phyloP scores from a whole-genome alignment of 1,140 invertebrate species.

The Eueides isabella region DNA sequence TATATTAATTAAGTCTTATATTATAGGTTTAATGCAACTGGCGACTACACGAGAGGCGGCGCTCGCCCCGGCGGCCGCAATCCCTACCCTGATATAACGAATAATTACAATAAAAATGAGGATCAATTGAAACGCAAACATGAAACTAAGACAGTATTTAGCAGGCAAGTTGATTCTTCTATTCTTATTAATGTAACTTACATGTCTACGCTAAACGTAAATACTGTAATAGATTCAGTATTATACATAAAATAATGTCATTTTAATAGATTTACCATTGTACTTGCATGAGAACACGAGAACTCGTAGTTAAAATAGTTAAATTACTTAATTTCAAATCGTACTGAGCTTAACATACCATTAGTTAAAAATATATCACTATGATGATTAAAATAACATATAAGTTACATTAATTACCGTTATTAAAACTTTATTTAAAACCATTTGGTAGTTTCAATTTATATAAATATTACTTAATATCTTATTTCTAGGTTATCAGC shows the following conservation, averaged over 20 bases:
- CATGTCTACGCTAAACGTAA: not conserved
- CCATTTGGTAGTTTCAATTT: no score
- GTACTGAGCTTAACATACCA: no score
- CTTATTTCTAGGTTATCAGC: slow-evolving; percentile 65
- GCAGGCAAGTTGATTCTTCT: slow-evolving; percentile 60
- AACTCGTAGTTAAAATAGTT: not conserved
- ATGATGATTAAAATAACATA: not conserved
- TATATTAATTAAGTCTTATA: slow-evolving; percentile 29
- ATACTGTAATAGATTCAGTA: not conserved
- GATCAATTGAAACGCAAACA: slow-evolving; percentile 74
- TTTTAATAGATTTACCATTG: not conserved
- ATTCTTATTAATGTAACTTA: not conserved
- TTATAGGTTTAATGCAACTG: slow-evolving; percentile 69
- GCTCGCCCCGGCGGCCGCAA: slow-evolving; percentile 56
- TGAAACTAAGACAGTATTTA: slow-evolving; percentile 81
- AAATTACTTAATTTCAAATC: not conserved
- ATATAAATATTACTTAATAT: slow-evolving; percentile 7
- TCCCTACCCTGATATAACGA: slow-evolving; percentile 58
- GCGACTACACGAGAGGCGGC: slow-evolving; percentile 66
- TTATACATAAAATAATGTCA: not conserved
- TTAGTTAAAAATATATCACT: no score
- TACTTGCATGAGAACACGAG: not conserved
- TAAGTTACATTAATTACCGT: not conserved
- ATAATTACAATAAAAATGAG: slow-evolving; percentile 64
- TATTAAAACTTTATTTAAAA: not conserved